Evolutionary conservation across 2,797 vertebrate genomes (phyloP).

Genomic region (Sebastes cheni): DNA sequence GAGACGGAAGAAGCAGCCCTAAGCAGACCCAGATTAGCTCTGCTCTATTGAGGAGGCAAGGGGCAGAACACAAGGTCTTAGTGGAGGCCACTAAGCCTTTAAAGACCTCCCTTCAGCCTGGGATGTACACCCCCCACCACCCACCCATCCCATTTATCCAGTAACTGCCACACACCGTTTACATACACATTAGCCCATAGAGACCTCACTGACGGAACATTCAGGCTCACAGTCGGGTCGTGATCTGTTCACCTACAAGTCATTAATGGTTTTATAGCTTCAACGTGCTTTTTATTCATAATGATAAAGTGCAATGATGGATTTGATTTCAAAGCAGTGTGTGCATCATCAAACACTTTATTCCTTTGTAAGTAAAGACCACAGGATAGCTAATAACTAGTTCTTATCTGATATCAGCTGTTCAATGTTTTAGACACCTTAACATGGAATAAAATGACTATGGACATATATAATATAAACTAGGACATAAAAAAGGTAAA

Average conservation of each 20-base stretch:
- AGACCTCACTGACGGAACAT: constrained; percentile 51
- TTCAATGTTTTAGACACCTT: not conserved
- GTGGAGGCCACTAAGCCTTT: constrained; percentile 67
- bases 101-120: constrained; percentile 60
- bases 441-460: not conserved
- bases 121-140: constrained; percentile 9
- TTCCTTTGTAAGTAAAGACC: not conserved
- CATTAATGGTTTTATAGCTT: constrained; percentile 31
- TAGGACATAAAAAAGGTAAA: not conserved
- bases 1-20: constrained; percentile 40
- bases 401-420: not conserved
- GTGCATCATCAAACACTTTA: constrained; percentile 4
- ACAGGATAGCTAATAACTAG: not conserved
- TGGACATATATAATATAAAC: not conserved
- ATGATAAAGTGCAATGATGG: constrained; percentile 37
- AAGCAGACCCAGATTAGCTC: constrained; percentile 70
- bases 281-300: constrained; percentile 27
- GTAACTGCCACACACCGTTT: constrained; percentile 58
- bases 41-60: constrained; percentile 76
- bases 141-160: constrained; percentile 54
- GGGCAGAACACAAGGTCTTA: constrained; percentile 70
- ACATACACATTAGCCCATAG: constrained; percentile 58
- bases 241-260: constrained; percentile 49
- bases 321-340: constrained; percentile 26
- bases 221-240: constrained; percentile 44